A percentile compares a stretch with the other conserved stretches of the same genome.
These are phyloP conservation scores for Cylindroiulus punctatus DNA, from an alignment of 2,888 invertebrate species.

Conservation along the genomic window DNA sequence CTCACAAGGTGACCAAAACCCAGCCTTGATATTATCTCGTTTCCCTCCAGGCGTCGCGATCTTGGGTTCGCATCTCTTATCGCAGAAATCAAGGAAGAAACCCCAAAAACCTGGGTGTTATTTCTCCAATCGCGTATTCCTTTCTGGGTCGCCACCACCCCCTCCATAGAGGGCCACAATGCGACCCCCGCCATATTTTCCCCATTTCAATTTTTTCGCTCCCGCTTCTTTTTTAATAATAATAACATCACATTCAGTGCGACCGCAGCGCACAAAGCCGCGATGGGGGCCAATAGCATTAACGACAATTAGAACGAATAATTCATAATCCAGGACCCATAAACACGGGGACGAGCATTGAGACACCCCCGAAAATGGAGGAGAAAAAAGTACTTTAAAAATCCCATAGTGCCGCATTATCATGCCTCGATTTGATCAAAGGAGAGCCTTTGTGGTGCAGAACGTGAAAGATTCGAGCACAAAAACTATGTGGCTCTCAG, in stretches of 20 bases:
- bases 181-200: not conserved
- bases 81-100: not conserved
- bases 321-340: conserved; percentile 6
- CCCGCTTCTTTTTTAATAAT: conserved; percentile 1
- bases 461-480: not conserved
- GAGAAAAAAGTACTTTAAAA: conserved; percentile 43
- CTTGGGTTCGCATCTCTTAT: conserved; percentile 34
- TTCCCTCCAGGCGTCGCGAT: conserved; percentile 31
- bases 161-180: not conserved
- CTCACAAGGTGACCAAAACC: not conserved
- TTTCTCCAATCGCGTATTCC: conserved; percentile 13
- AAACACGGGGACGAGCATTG: conserved; percentile 35
- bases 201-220: conserved; percentile 7
- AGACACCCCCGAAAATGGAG: conserved; percentile 33
- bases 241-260: conserved; percentile 31
- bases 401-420: conserved; percentile 14
- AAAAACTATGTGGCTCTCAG: not conserved
- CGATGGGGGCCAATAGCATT: conserved; percentile 31
- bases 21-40: not conserved
- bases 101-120: not conserved
- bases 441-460: not conserved
- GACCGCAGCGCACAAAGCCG: not conserved
- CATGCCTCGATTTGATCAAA: conserved; percentile 40
- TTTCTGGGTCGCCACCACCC: conserved; percentile 5
- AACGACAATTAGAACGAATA: conserved; percentile 45